These are phyloP conservation scores for Drosophila flavopinicola DNA, from an alignment of 2,888 invertebrate genomes.

Conservation along the genomic window DNA sequence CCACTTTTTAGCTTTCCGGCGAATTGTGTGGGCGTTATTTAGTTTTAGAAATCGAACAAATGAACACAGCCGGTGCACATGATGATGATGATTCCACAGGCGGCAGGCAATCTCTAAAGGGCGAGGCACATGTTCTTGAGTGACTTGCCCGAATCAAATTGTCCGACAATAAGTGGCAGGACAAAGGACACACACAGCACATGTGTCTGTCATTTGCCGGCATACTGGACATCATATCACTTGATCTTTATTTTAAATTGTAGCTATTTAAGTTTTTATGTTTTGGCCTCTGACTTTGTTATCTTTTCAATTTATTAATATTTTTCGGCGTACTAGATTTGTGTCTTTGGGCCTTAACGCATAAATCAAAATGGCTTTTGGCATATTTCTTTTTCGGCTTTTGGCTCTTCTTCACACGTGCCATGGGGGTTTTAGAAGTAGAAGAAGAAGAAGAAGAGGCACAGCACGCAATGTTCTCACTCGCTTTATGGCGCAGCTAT, in stretches of 20 bases:
- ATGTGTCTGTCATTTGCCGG: conserved; percentile 55
- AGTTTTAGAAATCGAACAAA: conserved; percentile 25
- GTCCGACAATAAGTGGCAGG: conserved; percentile 39
- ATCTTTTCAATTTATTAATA: conserved; percentile 70
- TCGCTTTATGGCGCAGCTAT: conserved; percentile 31
- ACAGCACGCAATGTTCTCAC: conserved; percentile 29
- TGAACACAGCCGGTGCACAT: conserved; percentile 31
- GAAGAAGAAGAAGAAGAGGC: background rate
- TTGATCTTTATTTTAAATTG: conserved; percentile 30
- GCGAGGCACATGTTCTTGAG: conserved; percentile 60
- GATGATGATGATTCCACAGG: conserved; percentile 14
- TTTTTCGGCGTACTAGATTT: conserved; percentile 42
- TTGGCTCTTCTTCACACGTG: conserved; percentile 37
- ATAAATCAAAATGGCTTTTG: conserved; percentile 58
- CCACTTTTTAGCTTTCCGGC: conserved; percentile 10
- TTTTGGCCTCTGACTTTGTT: conserved; percentile 32
- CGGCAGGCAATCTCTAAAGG: background rate
- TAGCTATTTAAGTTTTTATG: conserved; percentile 12
- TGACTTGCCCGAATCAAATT: conserved; percentile 52
- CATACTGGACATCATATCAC: conserved; percentile 20
- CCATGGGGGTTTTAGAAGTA: background rate
- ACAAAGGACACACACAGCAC: conserved; percentile 18
- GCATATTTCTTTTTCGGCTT: conserved; percentile 30
- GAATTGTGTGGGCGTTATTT: conserved; percentile 28
- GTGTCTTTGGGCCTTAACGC: conserved; percentile 21